Conservation (phyloP, 2,113 vertebrate species). For the Caretta caretta region DNA sequence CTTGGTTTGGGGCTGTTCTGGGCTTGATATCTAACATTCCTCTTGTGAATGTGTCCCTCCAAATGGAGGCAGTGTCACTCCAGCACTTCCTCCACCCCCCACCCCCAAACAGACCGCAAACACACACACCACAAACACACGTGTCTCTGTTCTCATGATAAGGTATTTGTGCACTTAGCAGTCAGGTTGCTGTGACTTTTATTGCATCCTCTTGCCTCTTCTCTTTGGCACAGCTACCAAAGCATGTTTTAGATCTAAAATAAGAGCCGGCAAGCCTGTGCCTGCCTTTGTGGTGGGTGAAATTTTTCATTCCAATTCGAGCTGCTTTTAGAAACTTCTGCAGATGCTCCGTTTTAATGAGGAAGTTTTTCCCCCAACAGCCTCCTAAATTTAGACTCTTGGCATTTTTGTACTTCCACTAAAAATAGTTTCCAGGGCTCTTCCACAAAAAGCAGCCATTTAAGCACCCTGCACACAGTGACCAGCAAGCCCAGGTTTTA, state of each 20-base stretch:
- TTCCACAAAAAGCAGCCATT: no score
- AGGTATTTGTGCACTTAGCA: rapidly evolving
- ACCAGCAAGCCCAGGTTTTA: background rate
- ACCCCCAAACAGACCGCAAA: no score
- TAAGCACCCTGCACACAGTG: background rate
- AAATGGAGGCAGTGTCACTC: background rate
- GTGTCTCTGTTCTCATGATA: background rate
- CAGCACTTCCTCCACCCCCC: no score
- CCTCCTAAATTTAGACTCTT: background rate
- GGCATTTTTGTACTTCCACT: background rate
- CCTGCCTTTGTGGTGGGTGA: background rate
- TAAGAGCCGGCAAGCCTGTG: background rate
- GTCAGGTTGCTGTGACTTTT: rapidly evolving
- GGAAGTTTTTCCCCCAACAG: background rate
- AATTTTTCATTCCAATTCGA: background rate
- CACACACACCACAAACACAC: no score
- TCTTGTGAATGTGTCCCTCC: background rate
- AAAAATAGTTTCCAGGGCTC: background rate
- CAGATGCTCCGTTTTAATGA: background rate
- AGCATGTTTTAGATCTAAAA: background rate
- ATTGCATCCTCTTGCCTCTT: background rate
- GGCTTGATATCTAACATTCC: background rate
- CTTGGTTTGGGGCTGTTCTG: background rate
- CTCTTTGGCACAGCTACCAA: background rate
- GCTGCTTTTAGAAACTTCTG: background rate